Conservation (phyloP, 92 coral and sea anemone species). For the Palythoa caribaeorum region DNA sequence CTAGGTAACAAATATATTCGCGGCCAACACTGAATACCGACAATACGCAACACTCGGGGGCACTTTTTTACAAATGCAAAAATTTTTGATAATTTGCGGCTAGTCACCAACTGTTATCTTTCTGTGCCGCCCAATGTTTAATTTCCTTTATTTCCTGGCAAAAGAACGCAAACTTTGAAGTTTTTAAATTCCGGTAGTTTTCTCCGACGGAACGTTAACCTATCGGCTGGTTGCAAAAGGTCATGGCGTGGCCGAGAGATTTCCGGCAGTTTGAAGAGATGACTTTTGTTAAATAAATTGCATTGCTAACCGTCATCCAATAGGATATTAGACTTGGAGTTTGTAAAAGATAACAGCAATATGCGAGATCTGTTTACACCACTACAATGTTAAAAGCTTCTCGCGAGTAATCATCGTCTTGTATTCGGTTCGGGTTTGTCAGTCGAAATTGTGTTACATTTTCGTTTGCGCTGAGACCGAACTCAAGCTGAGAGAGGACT, state of each 20-base stretch:
- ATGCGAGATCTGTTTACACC: neutral
- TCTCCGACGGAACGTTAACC: neutral
- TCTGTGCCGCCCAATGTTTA: neutral
- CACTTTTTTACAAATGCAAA: too few species aligned
- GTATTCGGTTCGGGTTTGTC: neutral
- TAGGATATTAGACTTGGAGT: neutral
- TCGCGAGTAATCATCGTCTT: neutral
- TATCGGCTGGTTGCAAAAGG: neutral
- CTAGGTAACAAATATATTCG: too few species aligned
- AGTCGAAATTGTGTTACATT: neutral
- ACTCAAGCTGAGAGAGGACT: neutral
- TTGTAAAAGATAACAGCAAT: neutral
- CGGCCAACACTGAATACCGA: too few species aligned
- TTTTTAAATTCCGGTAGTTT: neutral
- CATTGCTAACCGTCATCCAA: neutral
- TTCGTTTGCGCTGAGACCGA: neutral
- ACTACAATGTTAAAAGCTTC: neutral
- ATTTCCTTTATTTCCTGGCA: conserved; percentile 8
- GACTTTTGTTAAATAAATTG: neutral
- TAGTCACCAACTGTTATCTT: neutral
- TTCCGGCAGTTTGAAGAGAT: neutral
- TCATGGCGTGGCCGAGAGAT: neutral
- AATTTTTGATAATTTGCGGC: neutral
- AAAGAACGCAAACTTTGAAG: neutral
- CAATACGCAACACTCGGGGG: too few species aligned